Conservation (phyloP, 2,888 invertebrate species). For the Proisotoma minuta region DNA sequence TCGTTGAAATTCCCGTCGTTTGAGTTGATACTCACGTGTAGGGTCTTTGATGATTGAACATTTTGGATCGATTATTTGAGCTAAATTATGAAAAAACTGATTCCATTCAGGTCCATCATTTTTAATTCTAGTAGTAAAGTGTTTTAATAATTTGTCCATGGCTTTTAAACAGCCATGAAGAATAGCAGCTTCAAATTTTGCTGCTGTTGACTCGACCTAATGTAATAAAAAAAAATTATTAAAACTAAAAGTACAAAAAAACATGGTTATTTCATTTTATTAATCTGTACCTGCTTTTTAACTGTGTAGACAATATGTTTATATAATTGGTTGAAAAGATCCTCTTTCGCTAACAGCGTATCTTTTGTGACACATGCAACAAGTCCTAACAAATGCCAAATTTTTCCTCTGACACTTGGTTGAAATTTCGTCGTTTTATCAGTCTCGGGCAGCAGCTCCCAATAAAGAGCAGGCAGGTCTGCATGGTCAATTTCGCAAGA, state of each 20-base stretch:
- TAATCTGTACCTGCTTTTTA: slow-evolving; percentile 32
- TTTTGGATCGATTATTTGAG: slow-evolving; percentile 42
- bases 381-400: slow-evolving; percentile 40
- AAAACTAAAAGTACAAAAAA: slow-evolving; percentile 4
- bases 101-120: slow-evolving; percentile 11
- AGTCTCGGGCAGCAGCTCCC: slow-evolving; percentile 22
- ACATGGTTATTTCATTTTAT: not conserved
- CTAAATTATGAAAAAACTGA: slow-evolving; percentile 36
- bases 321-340: slow-evolving; percentile 26
- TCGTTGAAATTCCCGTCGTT: slow-evolving; percentile 45
- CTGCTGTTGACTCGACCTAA: slow-evolving; percentile 39
- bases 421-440: slow-evolving; percentile 35
- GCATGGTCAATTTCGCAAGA: slow-evolving; percentile 13
- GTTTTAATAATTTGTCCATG: slow-evolving; percentile 28
- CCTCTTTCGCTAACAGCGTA: slow-evolving; percentile 22
- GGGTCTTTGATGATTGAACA: slow-evolving; percentile 34
- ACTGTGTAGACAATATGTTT: slow-evolving; percentile 25
- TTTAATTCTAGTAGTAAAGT: slow-evolving; percentile 7
- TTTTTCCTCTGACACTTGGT: slow-evolving; percentile 43
- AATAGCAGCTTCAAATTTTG: slow-evolving; percentile 40
- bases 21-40: slow-evolving; percentile 17
- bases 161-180: slow-evolving; percentile 39
- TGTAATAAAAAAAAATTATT: not conserved
- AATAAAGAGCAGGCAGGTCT: slow-evolving; percentile 25
- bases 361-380: slow-evolving; percentile 22